Base-by-base conservation (phyloP, 2,888 invertebrate genomes). In the Drosophila melanosoma region DNA sequence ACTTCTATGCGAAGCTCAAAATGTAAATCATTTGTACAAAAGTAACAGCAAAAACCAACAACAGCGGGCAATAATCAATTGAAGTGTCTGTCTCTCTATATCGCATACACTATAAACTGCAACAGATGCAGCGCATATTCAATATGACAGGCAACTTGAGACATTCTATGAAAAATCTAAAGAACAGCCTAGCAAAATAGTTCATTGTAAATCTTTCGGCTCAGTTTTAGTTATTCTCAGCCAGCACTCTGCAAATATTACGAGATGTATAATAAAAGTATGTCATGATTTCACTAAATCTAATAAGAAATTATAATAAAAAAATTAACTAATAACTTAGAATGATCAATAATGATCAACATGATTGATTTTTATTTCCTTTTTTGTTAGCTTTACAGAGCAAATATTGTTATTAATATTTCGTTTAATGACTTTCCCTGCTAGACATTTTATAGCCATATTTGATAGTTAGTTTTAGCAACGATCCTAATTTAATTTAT, bases 21-120 rank as follows among this genome's bases (percentile, higher is more conserved):
- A 89, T 89, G 84, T 89, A 84, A 89, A 84, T 84, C 66, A 83
- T 83, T 74, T 74, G 72, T 70, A 74, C 81, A 63, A 78, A 88
- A 81, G 68, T 65, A 72, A 38, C 53, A 73, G 40, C 33, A 83
- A 76, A 76, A 73, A 51, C 63, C 26, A 63, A 63, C 64, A 45
- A 60, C 60, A 69, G 65, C 69, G 61, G 63, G 75, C 80, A 76
- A 90, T 81, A 89, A 90, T 89, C 87, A 87, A 83, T 88, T 89
- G 80, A 81, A 90, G 87, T 90, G 81, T 86, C 83, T 86, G 83
- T 88, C 71, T 86, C 66, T 70, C 36, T 70, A 56, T 71, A 69
- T 53, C 62, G 68, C 32, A 65, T 79, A 79, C 76, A 10, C 76
- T 79, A 1, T n/a, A 26, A 40, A 51, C 29, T 35, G 26, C 26